phyloP scores from a whole-genome alignment of 2,888 invertebrate species.

The Papilio protenor region DNA sequence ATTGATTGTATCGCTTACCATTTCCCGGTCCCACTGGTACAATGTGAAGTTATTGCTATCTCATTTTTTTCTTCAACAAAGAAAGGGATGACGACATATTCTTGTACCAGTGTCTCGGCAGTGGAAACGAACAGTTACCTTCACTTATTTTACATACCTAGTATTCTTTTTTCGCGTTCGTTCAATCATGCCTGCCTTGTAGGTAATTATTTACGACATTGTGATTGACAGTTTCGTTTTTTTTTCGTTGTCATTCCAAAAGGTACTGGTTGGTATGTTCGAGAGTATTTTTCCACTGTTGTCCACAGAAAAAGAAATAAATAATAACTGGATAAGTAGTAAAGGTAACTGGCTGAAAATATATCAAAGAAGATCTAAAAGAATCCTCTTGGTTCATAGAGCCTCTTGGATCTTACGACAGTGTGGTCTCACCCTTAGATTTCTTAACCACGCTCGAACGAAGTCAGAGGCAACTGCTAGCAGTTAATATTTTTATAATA shows the following conservation, averaged over 20 bases:
- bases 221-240: conserved; percentile 1
- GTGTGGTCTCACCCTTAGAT: neutral
- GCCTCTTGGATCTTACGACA: neutral
- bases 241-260: conserved; percentile 18
- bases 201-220: conserved; percentile 20
- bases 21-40: neutral
- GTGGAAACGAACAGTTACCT: neutral
- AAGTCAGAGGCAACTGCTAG: neutral
- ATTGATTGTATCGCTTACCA: neutral
- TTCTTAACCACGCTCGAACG: neutral
- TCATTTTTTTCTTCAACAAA: neutral
- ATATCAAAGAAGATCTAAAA: neutral
- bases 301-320: neutral
- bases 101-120: neutral
- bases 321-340: neutral
- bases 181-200: conserved; percentile 9
- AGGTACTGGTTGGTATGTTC: conserved; percentile 1
- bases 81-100: neutral
- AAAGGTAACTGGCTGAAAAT: neutral
- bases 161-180: conserved; percentile 1
- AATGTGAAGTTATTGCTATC: neutral
- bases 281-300: conserved; percentile 1
- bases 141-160: conserved; percentile 6
- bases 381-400: neutral
- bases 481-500: conserved; percentile 1